A percentile compares a stretch with the other conserved stretches of the same genome.
These are phyloP conservation scores for Drosophila miranda DNA, from an alignment of 1,140 invertebrate genomes.

Conservation along the genomic window DNA sequence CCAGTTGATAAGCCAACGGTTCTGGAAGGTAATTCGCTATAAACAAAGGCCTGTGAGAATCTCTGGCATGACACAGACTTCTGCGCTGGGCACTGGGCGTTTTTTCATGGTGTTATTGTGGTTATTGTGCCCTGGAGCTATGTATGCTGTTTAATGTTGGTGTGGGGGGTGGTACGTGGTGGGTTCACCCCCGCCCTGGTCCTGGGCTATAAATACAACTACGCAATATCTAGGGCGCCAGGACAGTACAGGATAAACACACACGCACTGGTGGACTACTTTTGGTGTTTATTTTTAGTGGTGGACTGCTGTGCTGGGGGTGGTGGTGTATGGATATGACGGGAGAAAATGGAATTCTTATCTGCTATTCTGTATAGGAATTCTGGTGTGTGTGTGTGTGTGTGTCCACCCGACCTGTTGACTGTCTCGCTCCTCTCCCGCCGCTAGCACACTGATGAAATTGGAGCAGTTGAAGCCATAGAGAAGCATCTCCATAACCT, in stretches of 20 bases:
- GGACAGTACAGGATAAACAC: slow-evolving; percentile 16
- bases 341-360: slow-evolving; percentile 13
- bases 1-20: slow-evolving; percentile 67
- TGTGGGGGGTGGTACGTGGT: too few species aligned
- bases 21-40: slow-evolving; percentile 67
- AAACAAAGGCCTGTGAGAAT: neutral
- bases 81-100: too few species aligned
- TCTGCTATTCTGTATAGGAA: neutral
- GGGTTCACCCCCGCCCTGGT: neutral
- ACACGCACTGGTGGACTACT: slow-evolving; percentile 7
- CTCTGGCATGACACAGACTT: slow-evolving; percentile 1
- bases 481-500: slow-evolving; percentile 22
- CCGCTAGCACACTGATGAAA: neutral
- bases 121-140: too few species aligned
- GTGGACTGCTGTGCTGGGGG: neutral
- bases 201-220: slow-evolving; percentile 46
- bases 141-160: too few species aligned
- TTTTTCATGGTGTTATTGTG: too few species aligned
- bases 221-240: slow-evolving; percentile 47
- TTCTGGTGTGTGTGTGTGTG: slow-evolving; percentile 10
- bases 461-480: slow-evolving; percentile 25
- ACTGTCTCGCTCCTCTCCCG: slow-evolving; percentile 12
- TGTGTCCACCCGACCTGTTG: slow-evolving; percentile 50
- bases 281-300: slow-evolving; percentile 16
- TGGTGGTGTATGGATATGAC: neutral